phyloP scores from a whole-genome alignment of 2,113 vertebrate genomes.

The Entosphenus tridentatus region DNA sequence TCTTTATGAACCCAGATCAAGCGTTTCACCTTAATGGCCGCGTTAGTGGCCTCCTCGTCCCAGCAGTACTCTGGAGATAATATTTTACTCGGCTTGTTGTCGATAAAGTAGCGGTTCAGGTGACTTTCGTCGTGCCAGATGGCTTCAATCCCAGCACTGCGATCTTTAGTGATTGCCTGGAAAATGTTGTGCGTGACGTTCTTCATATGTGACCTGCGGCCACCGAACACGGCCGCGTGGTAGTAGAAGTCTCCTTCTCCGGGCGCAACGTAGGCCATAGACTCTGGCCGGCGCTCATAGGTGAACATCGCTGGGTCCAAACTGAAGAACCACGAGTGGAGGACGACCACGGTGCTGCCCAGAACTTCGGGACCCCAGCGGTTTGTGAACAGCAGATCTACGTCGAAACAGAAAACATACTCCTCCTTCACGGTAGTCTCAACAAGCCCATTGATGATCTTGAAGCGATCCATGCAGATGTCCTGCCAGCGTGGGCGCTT shows the following conservation, averaged over 20 bases:
- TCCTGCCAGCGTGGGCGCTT: slow-evolving; percentile 21
- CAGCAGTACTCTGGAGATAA: slow-evolving; percentile 26
- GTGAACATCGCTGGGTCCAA: slow-evolving; percentile 11
- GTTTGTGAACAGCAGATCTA: slow-evolving; percentile 19
- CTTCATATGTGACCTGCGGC: slow-evolving; percentile 15
- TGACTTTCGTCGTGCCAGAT: slow-evolving; percentile 26
- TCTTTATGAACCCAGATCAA: too few relatives aligned
- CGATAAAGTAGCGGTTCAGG: slow-evolving; percentile 22
- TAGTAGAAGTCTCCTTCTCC: slow-evolving; percentile 23
- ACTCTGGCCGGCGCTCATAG: slow-evolving; percentile 17
- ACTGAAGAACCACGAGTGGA: slow-evolving; percentile 22
- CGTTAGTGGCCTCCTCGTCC: slow-evolving; percentile 12
- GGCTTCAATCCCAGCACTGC: slow-evolving; percentile 17
- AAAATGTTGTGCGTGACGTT: slow-evolving; percentile 19
- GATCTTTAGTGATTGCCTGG: slow-evolving; percentile 18
- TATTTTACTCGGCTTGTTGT: slow-evolving; percentile 21
- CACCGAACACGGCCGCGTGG: slow-evolving; percentile 19
- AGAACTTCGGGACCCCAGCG: slow-evolving; percentile 19
- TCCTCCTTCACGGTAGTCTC: slow-evolving; percentile 16
- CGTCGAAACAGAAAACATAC: slow-evolving; percentile 24
- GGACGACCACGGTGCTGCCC: slow-evolving; percentile 17
- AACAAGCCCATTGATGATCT: slow-evolving; percentile 18
- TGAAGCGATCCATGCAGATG: slow-evolving; percentile 23
- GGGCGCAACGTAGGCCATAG: slow-evolving; percentile 16
- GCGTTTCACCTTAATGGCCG: too few relatives aligned